phyloP scores from a whole-genome alignment of 2,113 vertebrate genomes.

The Myrmophylax atrothorax region DNA sequence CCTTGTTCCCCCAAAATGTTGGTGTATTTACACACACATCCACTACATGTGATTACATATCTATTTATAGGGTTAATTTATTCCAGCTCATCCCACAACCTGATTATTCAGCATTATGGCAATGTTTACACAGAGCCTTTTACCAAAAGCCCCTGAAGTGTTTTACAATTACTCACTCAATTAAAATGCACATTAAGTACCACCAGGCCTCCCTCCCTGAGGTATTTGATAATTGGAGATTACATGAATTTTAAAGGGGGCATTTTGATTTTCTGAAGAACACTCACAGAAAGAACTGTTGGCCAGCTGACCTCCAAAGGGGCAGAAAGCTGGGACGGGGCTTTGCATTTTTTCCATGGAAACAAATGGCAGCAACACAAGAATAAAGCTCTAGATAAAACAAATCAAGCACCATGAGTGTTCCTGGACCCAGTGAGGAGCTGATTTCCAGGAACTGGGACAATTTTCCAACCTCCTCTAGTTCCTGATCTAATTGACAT shows the following conservation, averaged over 20 bases:
- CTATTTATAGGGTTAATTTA: constrained; percentile 3
- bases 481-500: neutral
- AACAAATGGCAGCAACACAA: neutral
- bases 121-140: constrained; percentile 37
- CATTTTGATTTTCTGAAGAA: neutral
- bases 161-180: constrained; percentile 54
- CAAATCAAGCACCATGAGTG: neutral
- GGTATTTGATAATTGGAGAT: constrained; percentile 50
- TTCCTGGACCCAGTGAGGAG: neutral
- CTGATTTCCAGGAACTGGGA: neutral
- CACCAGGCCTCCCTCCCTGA: constrained; percentile 45
- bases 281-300: neutral
- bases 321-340: neutral
- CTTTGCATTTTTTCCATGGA: neutral
- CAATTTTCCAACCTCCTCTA: neutral
- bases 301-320: neutral
- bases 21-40: neutral
- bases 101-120: constrained; percentile 33
- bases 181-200: constrained; percentile 60
- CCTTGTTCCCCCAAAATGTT: neutral
- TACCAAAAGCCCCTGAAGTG: constrained; percentile 42
- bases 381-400: neutral
- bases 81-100: neutral
- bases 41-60: neutral
- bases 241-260: constrained; percentile 47